Evolutionary conservation across 2,888 invertebrate species (phyloP).

Genomic region (Elegia similella): DNA sequence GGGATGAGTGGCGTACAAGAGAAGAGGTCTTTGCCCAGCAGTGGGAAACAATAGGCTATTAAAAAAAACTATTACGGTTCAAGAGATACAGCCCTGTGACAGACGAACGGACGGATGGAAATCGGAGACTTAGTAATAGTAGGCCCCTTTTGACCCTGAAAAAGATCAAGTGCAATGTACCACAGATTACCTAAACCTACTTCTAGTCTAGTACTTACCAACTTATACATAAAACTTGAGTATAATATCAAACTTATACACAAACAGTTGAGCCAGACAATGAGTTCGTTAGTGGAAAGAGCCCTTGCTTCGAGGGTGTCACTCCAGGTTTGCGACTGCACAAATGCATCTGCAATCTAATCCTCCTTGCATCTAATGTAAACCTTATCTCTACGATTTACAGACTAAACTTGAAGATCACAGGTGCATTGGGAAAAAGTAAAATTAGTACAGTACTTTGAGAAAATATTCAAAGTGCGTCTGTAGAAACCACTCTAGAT

Average conservation of each 20-base stretch:
- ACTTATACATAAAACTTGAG: background rate
- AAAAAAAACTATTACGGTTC: too few relatives aligned
- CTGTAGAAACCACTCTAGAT: conserved; percentile 23
- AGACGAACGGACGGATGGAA: too few relatives aligned
- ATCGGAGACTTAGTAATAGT: too few relatives aligned
- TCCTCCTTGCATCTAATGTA: background rate
- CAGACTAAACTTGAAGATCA: conserved; percentile 5
- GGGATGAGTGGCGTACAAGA: too few relatives aligned
- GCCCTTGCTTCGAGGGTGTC: conserved; percentile 60
- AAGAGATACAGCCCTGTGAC: too few relatives aligned
- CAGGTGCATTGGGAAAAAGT: background rate
- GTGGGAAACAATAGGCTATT: too few relatives aligned
- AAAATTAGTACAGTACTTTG: conserved; percentile 16
- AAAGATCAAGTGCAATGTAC: background rate
- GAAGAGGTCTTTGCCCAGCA: too few relatives aligned
- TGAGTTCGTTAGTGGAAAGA: conserved; percentile 70
- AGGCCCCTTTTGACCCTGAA: too few relatives aligned
- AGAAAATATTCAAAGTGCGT: conserved; percentile 27
- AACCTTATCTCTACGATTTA: conserved; percentile 13
- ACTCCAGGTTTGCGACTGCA: conserved; percentile 46
- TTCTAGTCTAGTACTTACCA: background rate
- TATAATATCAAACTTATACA: conserved; percentile 9
- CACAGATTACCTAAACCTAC: background rate
- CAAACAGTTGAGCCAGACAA: conserved; percentile 46
- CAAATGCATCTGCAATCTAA: conserved; percentile 18